Percentiles rank a stretch among this genome's conserved stretches.
Evolutionary conservation across 2,113 vertebrate species (phyloP).

Genomic region (Pardalotus punctatus): DNA sequence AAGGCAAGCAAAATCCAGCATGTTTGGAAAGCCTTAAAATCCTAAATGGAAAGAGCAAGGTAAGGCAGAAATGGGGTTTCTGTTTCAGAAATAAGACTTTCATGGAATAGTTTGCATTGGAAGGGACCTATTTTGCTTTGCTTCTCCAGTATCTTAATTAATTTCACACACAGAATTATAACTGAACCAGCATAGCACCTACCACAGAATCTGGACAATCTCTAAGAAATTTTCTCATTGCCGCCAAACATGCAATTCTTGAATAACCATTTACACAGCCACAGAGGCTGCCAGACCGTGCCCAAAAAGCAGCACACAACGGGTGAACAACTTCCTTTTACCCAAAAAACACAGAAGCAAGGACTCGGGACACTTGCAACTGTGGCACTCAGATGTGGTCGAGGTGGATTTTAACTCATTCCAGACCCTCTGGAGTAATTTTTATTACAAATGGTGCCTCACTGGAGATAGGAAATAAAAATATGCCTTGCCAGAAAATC

Average conservation of each 20-base stretch:
- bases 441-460: accelerated
- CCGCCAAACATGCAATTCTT: background rate
- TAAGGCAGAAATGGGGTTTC: background rate
- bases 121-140: background rate
- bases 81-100: background rate
- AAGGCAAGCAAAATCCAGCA: background rate
- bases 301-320: background rate
- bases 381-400: background rate
- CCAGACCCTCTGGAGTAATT: accelerated
- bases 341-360: background rate
- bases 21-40: background rate
- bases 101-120: background rate
- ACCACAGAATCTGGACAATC: background rate
- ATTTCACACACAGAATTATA: background rate
- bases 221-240: background rate
- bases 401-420: background rate
- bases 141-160: background rate
- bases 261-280: background rate
- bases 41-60: background rate
- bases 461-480: background rate
- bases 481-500: accelerated
- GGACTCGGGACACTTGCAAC: background rate
- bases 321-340: background rate
- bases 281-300: background rate
- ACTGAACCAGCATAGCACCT: background rate